Evolutionary conservation across 2,888 invertebrate genomes (phyloP), one percentile per base, ranked within the genome.

Genomic region (Agelastica alni): DNA sequence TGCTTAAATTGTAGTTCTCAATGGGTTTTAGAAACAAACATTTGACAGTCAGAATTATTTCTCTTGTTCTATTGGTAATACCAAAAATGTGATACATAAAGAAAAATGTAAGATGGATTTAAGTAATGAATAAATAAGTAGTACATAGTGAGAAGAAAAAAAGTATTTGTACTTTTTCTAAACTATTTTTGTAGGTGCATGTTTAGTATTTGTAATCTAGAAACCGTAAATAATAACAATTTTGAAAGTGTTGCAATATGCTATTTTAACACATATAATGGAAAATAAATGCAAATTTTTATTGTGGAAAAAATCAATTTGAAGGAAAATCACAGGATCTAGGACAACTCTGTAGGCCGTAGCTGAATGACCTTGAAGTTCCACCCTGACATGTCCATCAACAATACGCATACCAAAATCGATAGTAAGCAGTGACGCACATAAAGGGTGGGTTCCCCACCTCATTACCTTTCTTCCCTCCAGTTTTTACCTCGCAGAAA

Each of bases 371-470:
- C 56, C 59, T 59, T 59, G 59, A 45, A 39, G 56, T 53, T 51
- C 46, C 60, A 54, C 64, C 59, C 49, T 57, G 16, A 30, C 42
- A 48, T 49, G 43, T 47, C 32, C 59, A 52, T 63, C 65, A 60
- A 56, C 57, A 59, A 63, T 64, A 69, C 66, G 65, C 64, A 66
- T 46, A 65, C 62, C 64, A 63, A 63, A 69, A 70, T 70, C 70
- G 70, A 75, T 75, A 73, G 72, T 71, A 70, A 70, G 70, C 70
- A 68, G 71, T 75, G 74, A 75, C 75, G 75, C 74, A 75, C 74
- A 70, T 63, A 65, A 66, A 67, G 67, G 70, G 72, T 67, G 71
- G 68, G 58, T 58, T 60, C 65, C 61, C 63, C 68, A 65, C 62
- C 67, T 67, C 64, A 26, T 16, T 12, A 13, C 18, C 18, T 39